phyloP scores from a whole-genome alignment of 2,797 vertebrate species.

The Sebastiscus albofasciatus region DNA sequence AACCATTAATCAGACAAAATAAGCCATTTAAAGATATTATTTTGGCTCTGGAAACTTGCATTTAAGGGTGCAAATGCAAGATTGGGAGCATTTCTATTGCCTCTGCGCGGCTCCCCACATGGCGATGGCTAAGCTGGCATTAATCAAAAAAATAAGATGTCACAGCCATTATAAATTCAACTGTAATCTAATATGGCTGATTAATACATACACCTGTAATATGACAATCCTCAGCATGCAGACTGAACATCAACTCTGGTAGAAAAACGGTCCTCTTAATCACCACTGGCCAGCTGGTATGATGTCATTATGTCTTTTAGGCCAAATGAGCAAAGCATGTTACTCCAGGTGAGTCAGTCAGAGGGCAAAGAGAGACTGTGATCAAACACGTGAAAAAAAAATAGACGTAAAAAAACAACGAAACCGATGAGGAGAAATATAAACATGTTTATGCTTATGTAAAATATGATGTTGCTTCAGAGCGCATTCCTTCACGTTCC shows the following conservation, averaged over 20 bases:
- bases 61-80: rapidly evolving
- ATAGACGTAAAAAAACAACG: neutral
- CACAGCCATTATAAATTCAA: neutral
- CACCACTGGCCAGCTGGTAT: neutral
- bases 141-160: neutral
- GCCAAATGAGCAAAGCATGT: neutral
- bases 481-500: conserved; percentile 36
- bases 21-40: neutral
- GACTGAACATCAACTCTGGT: neutral
- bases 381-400: neutral
- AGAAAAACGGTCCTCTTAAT: neutral
- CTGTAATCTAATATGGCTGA: neutral
- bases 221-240: neutral
- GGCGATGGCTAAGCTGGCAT: too few species aligned
- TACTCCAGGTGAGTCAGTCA: neutral
- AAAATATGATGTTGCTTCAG: neutral
- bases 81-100: too few species aligned
- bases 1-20: neutral
- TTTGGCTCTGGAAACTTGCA: neutral
- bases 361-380: neutral
- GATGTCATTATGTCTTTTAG: neutral
- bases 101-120: too few species aligned
- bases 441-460: neutral
- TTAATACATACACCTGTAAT: neutral
- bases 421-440: neutral